A percentile compares a stretch with the other conserved stretches of the same genome.
These are phyloP conservation scores for Harmothoe impar DNA, from an alignment of 2,888 invertebrate genomes.

Conservation along the genomic window DNA sequence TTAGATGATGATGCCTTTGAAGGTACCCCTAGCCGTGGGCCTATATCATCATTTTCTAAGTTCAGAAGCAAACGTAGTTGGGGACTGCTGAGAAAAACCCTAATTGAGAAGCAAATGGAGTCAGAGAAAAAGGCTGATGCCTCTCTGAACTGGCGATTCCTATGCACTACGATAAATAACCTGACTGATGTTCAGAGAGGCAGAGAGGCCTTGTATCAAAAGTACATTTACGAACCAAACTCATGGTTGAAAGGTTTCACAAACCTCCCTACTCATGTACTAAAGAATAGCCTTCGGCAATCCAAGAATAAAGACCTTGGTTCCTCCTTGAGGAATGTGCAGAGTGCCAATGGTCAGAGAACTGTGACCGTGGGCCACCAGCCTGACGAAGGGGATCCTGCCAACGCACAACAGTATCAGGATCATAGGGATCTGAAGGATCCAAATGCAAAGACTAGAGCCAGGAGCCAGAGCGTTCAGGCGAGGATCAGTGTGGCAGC, in stretches of 20 bases:
- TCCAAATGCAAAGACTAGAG: not conserved
- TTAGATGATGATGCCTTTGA: not conserved
- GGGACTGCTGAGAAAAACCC: not conserved
- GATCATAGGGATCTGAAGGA: not conserved
- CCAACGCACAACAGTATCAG: not conserved
- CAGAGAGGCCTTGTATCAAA: constrained; percentile 27
- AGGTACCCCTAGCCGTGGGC: not conserved
- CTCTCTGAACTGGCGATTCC: constrained; percentile 1
- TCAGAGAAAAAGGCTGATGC: not conserved
- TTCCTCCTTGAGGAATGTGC: not conserved
- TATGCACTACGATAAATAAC: constrained; percentile 20
- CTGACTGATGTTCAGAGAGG: constrained; percentile 30
- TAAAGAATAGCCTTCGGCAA: not conserved
- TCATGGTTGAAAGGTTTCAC: constrained; percentile 39
- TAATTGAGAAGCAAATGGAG: constrained; percentile 16
- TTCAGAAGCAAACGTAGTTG: not conserved
- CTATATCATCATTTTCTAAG: not conserved
- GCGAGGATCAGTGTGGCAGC: not conserved
- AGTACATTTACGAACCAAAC: constrained; percentile 49
- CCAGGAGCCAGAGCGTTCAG: not conserved
- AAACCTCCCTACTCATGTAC: not conserved
- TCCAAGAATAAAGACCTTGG: not conserved
- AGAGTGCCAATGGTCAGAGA: constrained; percentile 35
- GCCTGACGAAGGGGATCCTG: not conserved
- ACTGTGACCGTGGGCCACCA: constrained; percentile 25